These are phyloP conservation scores for Papilio polyxenes DNA, from an alignment of 1,140 invertebrate species.

Conservation along the genomic window DNA sequence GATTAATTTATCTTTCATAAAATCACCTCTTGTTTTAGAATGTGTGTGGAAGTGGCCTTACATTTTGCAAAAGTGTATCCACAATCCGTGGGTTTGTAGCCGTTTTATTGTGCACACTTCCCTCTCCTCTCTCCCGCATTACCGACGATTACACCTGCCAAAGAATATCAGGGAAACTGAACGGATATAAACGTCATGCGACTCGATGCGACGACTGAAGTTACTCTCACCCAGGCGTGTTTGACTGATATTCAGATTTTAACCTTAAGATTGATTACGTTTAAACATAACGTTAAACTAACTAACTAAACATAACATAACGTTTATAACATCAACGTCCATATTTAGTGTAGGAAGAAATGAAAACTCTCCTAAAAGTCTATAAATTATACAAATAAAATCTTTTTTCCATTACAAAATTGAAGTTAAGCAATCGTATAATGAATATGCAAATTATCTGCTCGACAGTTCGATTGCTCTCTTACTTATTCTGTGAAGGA, in stretches of 20 bases:
- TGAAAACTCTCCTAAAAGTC: not conserved
- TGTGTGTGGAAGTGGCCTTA: conserved; percentile 9
- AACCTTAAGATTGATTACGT: too few relatives aligned
- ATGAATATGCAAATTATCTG: not conserved
- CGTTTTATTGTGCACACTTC: conserved; percentile 41
- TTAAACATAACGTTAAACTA: too few relatives aligned
- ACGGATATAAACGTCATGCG: not conserved
- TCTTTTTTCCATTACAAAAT: not conserved
- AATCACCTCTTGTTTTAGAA: not conserved
- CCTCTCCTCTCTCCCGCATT: conserved; percentile 35
- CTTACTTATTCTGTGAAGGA: conserved; percentile 20
- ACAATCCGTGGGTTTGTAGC: conserved; percentile 36
- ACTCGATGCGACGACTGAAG: too few relatives aligned
- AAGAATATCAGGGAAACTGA: not conserved
- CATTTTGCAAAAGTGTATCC: conserved; percentile 27
- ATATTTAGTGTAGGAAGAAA: too few relatives aligned
- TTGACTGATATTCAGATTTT: not conserved
- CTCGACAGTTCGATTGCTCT: conserved; percentile 15
- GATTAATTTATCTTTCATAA: not conserved
- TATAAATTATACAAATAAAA: not conserved
- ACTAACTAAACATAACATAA: too few relatives aligned
- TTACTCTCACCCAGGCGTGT: not conserved
- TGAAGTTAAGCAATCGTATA: conserved; percentile 21
- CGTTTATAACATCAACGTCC: too few relatives aligned
- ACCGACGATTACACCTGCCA: conserved; percentile 20